Percentiles rank a stretch among this genome's conserved stretches.
Conservation (phyloP, 2,888 invertebrate genomes). For the Empis livida region DNA sequence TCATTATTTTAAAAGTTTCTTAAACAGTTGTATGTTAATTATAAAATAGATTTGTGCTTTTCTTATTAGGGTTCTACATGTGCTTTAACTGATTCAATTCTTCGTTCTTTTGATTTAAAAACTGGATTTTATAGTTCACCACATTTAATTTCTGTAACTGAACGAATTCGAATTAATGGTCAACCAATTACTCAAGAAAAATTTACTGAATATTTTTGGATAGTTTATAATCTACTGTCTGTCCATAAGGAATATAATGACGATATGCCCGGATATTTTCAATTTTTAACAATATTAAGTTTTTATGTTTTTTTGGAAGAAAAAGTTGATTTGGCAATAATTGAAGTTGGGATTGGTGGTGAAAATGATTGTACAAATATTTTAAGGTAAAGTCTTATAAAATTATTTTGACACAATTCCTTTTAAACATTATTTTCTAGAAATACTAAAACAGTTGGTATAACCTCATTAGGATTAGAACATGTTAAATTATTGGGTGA, state of each 20-base stretch:
- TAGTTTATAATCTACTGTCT: slow-evolving; percentile 54
- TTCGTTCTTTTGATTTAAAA: slow-evolving; percentile 66
- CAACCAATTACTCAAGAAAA: slow-evolving; percentile 53
- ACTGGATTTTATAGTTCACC: slow-evolving; percentile 97
- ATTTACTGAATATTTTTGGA: slow-evolving; percentile 74
- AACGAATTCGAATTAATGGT: slow-evolving; percentile 83
- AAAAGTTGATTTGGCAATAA: slow-evolving; percentile 79
- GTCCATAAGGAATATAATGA: slow-evolving; percentile 39
- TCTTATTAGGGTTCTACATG: slow-evolving; percentile 71
- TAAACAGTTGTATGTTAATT: too few species aligned
- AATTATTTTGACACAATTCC: too few species aligned
- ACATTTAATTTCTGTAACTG: slow-evolving; percentile 81
- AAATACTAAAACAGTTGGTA: slow-evolving; percentile 74
- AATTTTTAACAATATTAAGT: slow-evolving; percentile 84
- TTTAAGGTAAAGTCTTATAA: slow-evolving; percentile 46
- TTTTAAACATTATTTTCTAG: slow-evolving; percentile 32
- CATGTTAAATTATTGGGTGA: slow-evolving; percentile 72
- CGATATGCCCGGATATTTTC: slow-evolving; percentile 89
- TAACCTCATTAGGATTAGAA: slow-evolving; percentile 83
- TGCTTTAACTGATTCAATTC: slow-evolving; percentile 80
- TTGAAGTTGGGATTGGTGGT: slow-evolving; percentile 98
- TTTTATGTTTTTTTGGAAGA: slow-evolving; percentile 76
- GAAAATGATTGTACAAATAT: slow-evolving; percentile 89
- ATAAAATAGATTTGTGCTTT: slow-evolving; percentile 2
- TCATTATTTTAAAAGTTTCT: neutral